These are phyloP conservation scores for Ibidorhyncha struthersii DNA, from an alignment of 2,113 vertebrate species.

Conservation along the genomic window DNA sequence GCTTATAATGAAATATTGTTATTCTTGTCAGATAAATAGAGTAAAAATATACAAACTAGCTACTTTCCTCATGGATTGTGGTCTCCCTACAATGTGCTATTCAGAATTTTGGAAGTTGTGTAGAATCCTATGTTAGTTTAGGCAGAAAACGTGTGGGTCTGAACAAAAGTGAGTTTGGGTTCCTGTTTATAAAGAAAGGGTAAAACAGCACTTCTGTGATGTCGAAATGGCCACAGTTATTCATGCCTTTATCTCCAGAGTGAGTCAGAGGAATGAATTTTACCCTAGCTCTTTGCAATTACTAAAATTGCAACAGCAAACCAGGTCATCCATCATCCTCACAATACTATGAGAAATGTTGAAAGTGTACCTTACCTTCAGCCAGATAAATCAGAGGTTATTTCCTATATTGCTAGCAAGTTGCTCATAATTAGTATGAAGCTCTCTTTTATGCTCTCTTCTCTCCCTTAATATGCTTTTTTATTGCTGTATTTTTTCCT, in stretches of 20 bases:
- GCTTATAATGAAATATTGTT: background rate
- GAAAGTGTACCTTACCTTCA: background rate
- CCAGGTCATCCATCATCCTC: background rate
- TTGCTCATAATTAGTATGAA: background rate
- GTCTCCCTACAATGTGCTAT: background rate
- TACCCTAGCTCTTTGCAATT: background rate
- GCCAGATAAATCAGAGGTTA: background rate
- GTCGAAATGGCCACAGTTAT: background rate
- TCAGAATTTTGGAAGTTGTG: background rate
- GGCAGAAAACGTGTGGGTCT: background rate
- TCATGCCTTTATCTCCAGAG: background rate
- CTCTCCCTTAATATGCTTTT: background rate
- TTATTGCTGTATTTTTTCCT: background rate
- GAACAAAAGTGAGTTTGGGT: background rate
- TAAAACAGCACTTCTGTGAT: background rate
- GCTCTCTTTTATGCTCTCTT: background rate
- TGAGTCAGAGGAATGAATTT: constrained; percentile 6
- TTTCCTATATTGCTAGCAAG: background rate
- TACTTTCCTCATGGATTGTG: background rate
- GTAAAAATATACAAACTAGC: background rate
- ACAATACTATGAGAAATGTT: background rate
- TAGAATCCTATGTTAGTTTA: background rate
- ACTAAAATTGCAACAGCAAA: background rate
- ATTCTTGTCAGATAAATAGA: background rate
- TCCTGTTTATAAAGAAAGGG: background rate